Base-by-base conservation (phyloP, 1,140 invertebrate genomes). In the Plectrocnemia conspersa region DNA sequence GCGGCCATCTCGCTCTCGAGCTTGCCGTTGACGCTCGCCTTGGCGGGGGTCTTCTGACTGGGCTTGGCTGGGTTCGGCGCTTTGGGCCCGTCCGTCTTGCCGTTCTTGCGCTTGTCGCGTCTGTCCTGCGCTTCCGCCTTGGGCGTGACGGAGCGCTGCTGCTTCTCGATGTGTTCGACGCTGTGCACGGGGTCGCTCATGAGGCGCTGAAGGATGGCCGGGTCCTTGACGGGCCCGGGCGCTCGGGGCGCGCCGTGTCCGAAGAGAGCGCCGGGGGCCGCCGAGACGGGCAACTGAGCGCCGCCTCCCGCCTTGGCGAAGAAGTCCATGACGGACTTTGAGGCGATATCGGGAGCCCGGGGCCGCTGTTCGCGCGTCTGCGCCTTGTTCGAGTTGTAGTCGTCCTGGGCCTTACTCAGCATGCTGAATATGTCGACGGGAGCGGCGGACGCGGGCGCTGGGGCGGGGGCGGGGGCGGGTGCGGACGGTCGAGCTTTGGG, bases 351-450 rank as follows among this genome's bases (percentile, higher is more conserved):
- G 1, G 71, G 69, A n/a, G 72, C 71, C 24, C 71, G 64, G 1
- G 68, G 63, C 29, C 64, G 64, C 29, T 67, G 66, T 1, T 54
- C 53, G 3, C 73, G 50, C 1, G 35, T 53, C 21, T 52, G 60
- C 3, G 66, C 59, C 66, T 77, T 77, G 56, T 77, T 79, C 4
- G 73, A 76, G 69, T 85, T 86, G 58, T 82, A 89, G 66, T 86
- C 88, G 67, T 91, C 83, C 67, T 93, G 89, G 3, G 91, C 91
- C 72, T 89, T 90, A 53, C 83, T 87, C n/a, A 94, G 73, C 85
- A 93, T 87, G 65, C 85, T 85, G 65, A 92, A 86, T 69, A 93
- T 91, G 68, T 91, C 89, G 3, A 88, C 81, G 53, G 64, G 11
- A 68, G 59, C 22, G 67, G 66, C 29, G n/a, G 68, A 63, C 4